Base-by-base conservation (phyloP, 30 jellyfish, hydroid and myxozoan genomes). In the Catostylus mosaicus region DNA sequence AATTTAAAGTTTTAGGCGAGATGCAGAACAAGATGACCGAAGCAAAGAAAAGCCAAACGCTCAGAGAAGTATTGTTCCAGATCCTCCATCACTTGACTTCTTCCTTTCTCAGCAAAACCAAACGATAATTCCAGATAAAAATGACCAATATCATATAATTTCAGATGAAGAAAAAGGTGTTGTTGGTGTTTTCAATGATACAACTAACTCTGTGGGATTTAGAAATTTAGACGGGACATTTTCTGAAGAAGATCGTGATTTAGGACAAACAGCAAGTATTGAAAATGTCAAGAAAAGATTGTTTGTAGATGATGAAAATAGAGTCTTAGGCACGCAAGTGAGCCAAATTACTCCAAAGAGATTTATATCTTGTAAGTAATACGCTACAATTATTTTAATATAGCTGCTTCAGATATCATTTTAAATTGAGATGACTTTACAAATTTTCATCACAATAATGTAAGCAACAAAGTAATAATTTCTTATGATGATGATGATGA, bases 11-110 rank as follows among this genome's bases (percentile, higher is more conserved):
- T 59, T 59, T 18, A n/a, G 71, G 38, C n/a, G 38, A 59, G 26
- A 7, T 4, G 11, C 1, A 29, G 47, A 27, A 14, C 3, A 8
- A 30, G 35, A 47, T 30, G 22, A 75, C 33, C 5, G 5, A 3
- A 50, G 24, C 19, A 9, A 16, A 9, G 24, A 18, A 50, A 50
- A 3, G 27, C 19, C 20, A 3, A 27, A 38, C 18, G 14, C 1
- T 0, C 31, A 27, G 26, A 40, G 38, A 19, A 27, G 38, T 8
- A 19, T 75, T 30, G 64, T 32, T 3, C 87, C 84, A 47, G 6
- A 43, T 8, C 84, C 84, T 11, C 84, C 84, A 46, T 72, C 84
- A 4, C 46, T 46, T 38, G 71, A 72, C 27, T 38, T 30, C 35
- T 20, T 48, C 30, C 36, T 38, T 22, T 47, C 84, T 24, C 84